Conservation (phyloP, 2,797 vertebrate species). For the Hydrocynus forskahlii region DNA sequence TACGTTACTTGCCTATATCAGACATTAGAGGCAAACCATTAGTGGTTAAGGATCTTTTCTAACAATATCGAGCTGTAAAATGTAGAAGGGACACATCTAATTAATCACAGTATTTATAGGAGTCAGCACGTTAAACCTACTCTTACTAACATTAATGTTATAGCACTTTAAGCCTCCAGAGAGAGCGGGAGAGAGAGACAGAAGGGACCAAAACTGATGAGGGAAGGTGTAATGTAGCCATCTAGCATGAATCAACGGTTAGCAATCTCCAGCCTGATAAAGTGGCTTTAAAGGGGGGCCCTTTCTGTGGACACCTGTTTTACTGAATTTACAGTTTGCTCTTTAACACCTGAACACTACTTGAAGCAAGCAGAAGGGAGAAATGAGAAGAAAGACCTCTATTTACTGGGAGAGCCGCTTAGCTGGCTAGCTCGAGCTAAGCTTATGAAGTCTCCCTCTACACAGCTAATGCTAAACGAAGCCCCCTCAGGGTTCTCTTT, state of each 20-base stretch:
- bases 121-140: background rate
- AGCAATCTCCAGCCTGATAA: background rate
- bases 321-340: background rate
- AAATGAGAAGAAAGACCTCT: background rate
- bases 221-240: background rate
- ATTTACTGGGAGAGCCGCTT: background rate
- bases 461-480: constrained; percentile 36
- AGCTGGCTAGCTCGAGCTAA: constrained; percentile 47
- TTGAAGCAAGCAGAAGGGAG: background rate
- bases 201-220: too few relatives aligned
- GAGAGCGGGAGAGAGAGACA: too few relatives aligned
- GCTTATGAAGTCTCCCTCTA: background rate
- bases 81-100: background rate
- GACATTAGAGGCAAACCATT: too few relatives aligned
- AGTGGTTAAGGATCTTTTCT: background rate
- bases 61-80: background rate
- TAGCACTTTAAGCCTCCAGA: background rate
- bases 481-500: background rate
- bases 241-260: background rate
- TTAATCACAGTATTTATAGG: background rate
- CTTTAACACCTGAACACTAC: background rate
- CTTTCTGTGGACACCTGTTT: background rate
- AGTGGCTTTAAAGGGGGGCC: background rate
- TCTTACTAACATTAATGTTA: background rate
- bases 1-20: too few relatives aligned